Percentiles rank a stretch among this genome's conserved stretches.
Conservation (phyloP, 1,140 invertebrate species). For the Muscidifurax raptorellus region DNA sequence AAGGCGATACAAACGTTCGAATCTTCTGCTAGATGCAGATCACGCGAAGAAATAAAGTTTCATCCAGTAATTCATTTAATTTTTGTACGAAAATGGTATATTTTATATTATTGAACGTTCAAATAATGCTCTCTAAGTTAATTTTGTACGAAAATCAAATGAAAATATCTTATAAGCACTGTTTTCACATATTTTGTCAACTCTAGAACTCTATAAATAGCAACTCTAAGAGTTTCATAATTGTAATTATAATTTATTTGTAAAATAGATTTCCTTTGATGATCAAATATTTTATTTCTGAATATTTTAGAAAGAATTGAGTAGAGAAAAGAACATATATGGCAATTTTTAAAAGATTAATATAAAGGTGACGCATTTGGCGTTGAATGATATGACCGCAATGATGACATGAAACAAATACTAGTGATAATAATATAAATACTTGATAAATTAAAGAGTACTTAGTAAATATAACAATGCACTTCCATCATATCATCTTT, state of each 20-base stretch:
- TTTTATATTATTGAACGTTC: background rate
- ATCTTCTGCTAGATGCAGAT: background rate
- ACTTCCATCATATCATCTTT: background rate
- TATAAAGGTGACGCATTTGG: constrained; percentile 3
- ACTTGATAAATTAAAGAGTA: background rate
- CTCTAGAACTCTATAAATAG: constrained; percentile 31
- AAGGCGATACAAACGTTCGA: constrained; percentile 53
- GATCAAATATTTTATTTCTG: constrained; percentile 34
- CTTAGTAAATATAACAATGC: constrained; percentile 12
- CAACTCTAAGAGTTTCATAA: constrained; percentile 15
- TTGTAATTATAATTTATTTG: constrained; percentile 46
- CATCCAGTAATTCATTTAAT: background rate
- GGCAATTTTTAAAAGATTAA: background rate
- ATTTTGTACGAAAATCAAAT: background rate
- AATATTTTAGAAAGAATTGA: constrained; percentile 20
- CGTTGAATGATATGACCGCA: background rate
- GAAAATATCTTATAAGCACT: background rate
- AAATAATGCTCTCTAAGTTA: background rate
- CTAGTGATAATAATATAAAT: constrained; percentile 30
- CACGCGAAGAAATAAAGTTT: background rate
- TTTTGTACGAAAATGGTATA: background rate
- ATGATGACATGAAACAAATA: background rate
- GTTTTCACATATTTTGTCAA: constrained; percentile 26
- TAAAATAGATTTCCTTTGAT: constrained; percentile 20
- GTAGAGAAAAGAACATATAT: background rate